Evolutionary conservation across 2,888 invertebrate species (phyloP).

Genomic region (Arctia plantaginis): DNA sequence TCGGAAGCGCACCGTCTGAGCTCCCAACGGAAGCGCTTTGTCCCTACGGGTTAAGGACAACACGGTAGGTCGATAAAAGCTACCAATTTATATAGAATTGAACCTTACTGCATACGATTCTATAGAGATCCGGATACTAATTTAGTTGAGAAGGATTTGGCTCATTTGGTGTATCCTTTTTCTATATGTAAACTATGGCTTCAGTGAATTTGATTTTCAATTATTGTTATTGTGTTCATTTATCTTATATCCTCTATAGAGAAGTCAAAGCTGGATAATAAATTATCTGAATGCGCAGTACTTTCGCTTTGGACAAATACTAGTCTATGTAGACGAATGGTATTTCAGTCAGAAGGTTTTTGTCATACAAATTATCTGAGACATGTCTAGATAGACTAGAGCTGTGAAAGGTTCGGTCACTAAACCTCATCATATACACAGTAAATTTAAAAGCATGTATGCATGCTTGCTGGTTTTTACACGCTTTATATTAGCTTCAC

Average conservation of each 20-base stretch:
- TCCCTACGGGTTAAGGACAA: conserved; percentile 62
- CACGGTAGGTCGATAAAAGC: conserved; percentile 51
- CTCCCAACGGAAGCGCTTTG: conserved; percentile 71
- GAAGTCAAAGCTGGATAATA: neutral
- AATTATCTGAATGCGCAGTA: neutral
- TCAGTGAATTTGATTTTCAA: conserved; percentile 13
- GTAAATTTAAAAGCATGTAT: too few species aligned
- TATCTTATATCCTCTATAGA: neutral
- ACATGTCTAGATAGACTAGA: neutral
- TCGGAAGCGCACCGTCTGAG: conserved; percentile 64
- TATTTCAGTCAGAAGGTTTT: neutral
- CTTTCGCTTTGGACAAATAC: neutral
- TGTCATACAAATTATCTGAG: neutral
- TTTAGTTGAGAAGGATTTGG: conserved; percentile 45
- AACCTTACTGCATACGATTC: conserved; percentile 53
- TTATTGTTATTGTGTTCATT: neutral
- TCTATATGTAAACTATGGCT: conserved; percentile 16
- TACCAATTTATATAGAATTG: conserved; percentile 49
- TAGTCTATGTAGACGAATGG: neutral
- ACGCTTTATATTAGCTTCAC: too few species aligned
- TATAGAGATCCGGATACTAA: conserved; percentile 46
- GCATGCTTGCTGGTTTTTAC: too few species aligned
- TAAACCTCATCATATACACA: too few species aligned
- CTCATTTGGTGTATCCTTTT: conserved; percentile 37
- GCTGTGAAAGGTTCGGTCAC: neutral